phyloP scores from a whole-genome alignment of 2,113 vertebrate genomes.

The Chauna torquata region DNA sequence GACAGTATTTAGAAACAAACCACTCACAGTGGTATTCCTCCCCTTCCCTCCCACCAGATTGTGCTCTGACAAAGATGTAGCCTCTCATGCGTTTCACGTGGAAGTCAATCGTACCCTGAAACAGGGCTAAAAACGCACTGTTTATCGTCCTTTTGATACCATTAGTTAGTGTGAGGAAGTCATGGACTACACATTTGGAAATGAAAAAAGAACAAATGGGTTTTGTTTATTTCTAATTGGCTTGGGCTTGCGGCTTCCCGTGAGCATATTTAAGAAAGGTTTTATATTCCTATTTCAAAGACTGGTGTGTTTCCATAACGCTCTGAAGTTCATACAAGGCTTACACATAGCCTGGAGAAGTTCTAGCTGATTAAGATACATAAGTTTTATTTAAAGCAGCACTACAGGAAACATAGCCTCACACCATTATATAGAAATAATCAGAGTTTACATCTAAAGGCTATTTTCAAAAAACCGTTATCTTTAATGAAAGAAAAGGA shows the following conservation, averaged over 20 bases:
- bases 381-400: background rate
- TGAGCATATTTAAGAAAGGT: background rate
- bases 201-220: background rate
- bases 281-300: background rate
- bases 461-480: background rate
- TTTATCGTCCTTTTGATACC: background rate
- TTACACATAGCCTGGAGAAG: background rate
- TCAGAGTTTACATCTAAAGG: background rate
- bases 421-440: background rate
- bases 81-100: accelerated
- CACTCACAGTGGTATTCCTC: background rate
- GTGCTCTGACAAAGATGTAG: background rate
- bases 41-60: background rate
- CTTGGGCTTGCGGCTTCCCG: background rate
- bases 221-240: background rate
- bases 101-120: background rate
- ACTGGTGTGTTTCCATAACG: background rate
- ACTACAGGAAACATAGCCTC: background rate
- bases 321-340: background rate
- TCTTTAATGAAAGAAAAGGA: background rate
- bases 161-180: background rate
- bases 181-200: background rate
- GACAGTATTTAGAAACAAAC: background rate
- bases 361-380: background rate
- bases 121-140: background rate